phyloP scores from a whole-genome alignment of 2,888 invertebrate species.

The Epirrhoe tristata region DNA sequence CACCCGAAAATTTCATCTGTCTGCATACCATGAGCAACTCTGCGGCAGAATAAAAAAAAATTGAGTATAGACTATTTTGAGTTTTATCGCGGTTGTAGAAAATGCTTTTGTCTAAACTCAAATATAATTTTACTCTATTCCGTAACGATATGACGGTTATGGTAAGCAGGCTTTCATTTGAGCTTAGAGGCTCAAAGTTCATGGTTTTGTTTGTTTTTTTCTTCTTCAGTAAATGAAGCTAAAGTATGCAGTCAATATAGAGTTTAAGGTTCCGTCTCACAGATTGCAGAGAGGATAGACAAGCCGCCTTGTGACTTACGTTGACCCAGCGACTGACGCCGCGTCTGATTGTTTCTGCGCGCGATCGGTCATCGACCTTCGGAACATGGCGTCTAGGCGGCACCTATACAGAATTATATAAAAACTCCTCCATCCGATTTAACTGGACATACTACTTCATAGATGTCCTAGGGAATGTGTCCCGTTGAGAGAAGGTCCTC shows the following conservation, averaged over 20 bases:
- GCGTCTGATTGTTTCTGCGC: constrained; percentile 35
- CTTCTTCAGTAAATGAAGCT: not conserved
- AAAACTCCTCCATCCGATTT: constrained; percentile 22
- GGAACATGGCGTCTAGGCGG: constrained; percentile 39
- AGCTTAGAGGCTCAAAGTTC: too few relatives aligned
- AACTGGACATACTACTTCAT: not conserved
- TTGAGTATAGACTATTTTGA: too few relatives aligned
- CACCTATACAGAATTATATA: constrained; percentile 45
- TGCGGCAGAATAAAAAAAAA: too few relatives aligned
- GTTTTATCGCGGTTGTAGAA: too few relatives aligned
- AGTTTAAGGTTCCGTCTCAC: constrained; percentile 3
- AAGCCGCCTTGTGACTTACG: constrained; percentile 43
- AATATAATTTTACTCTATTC: too few relatives aligned
- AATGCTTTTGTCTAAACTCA: too few relatives aligned
- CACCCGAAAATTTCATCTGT: not conserved
- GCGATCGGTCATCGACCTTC: constrained; percentile 35
- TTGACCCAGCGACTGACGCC: constrained; percentile 45
- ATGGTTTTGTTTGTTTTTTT: not conserved
- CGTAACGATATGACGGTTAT: too few relatives aligned
- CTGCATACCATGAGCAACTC: too few relatives aligned
- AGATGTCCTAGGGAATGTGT: too few relatives aligned
- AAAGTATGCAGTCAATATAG: not conserved
- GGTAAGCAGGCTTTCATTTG: too few relatives aligned
- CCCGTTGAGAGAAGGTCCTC: not conserved
- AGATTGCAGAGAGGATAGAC: constrained; percentile 29